phyloP scores from a whole-genome alignment of 1,140 invertebrate species.

The Lethocerus indicus region DNA sequence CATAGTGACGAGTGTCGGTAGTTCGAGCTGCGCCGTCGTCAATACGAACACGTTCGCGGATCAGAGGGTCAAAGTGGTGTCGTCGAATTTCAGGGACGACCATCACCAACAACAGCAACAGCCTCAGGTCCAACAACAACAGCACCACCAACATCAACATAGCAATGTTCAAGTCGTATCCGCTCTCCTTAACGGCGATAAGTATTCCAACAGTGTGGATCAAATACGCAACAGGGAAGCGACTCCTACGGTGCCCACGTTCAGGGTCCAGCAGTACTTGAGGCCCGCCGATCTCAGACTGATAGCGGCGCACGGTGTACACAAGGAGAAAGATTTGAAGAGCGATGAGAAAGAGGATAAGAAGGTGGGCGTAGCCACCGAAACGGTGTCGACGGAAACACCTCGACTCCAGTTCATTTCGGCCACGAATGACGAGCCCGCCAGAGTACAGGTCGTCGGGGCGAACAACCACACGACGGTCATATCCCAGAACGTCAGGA shows the following conservation, averaged over 20 bases:
- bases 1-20: no score
- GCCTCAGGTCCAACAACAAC: constrained; percentile 3
- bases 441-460: constrained; percentile 5
- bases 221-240: constrained; percentile 1
- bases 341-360: constrained; percentile 4
- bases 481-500: constrained; percentile 5
- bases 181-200: constrained; percentile 4
- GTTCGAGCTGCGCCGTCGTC: no score
- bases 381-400: background rate
- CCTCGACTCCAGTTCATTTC: constrained; percentile 4
- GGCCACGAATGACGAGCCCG: background rate
- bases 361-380: background rate
- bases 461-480: constrained; percentile 7
- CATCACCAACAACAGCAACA: constrained; percentile 1
- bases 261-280: constrained; percentile 4
- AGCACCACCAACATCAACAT: constrained; percentile 10
- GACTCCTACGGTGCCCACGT: background rate
- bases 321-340: constrained; percentile 8
- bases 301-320: background rate
- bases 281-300: constrained; percentile 5
- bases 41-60: no score
- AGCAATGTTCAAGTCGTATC: constrained; percentile 9
- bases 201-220: background rate
- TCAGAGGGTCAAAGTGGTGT: no score
- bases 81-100: no score